Base-by-base conservation (phyloP, 2,888 invertebrate genomes). In the Fabriciana adippe region DNA sequence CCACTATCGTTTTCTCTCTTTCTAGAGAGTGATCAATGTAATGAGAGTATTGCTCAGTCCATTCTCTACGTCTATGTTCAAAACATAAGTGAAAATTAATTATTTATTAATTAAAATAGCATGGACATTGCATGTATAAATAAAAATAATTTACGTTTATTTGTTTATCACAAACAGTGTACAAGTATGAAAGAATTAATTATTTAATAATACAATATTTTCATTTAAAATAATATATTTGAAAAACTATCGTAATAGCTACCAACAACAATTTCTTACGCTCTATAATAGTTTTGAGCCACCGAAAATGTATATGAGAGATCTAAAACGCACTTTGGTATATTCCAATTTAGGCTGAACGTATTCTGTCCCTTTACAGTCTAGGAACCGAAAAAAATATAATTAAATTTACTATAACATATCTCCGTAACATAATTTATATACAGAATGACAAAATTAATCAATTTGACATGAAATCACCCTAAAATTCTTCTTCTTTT, bases 281-380 rank as follows among this genome's bases (percentile, higher is more conserved):
- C 31, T 48, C 59, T 59, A 59, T n/a, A 26, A 14, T 15, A 53
- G 35, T 61, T 61, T 64, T 66, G 64, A 69, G 67, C 66, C 61
- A 71, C 64, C 67, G 54, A 56, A 66, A 67, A 55, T 71, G 75
- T 75, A 41, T 41, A 41, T 41, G 35, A 81, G 81, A 87, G 82
- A 85, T 88, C 86, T 82, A 81, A 84, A 75, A 55, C 65, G 63
- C 67, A 81, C 89, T 89, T 89, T 89, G 88, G 89, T 87, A 88
- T 87, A 68, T 75, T 83, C 81, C 83, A 81, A 86, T 84, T 70
- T 77, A 56, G 72, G 68, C 67, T 64, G 62, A 63, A 67, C 60
- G 51, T 55, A 53, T 50, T 16, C 50, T 61, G 13, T 55, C 35
- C 16, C 26, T 65, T 31, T 48, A 59, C 16, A 47, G 45, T 47